phyloP scores from a whole-genome alignment of 2,113 vertebrate species.

The Tympanuchus pallidicinctus region DNA sequence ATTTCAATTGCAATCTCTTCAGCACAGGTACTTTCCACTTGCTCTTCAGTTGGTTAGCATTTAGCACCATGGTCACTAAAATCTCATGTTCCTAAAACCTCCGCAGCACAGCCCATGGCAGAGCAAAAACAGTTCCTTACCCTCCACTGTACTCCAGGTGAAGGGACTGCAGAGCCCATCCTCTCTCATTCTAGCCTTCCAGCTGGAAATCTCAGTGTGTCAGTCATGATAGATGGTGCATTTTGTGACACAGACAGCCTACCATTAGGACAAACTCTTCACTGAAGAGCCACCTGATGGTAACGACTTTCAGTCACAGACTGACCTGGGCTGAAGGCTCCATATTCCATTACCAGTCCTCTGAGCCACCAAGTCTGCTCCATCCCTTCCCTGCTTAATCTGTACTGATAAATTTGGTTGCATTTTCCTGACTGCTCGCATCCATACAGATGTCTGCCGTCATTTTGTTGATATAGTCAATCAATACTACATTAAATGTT shows the following conservation, averaged over 20 bases:
- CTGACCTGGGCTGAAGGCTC: slow-evolving; percentile 37
- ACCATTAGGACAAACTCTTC: slow-evolving; percentile 40
- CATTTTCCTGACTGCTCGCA: slow-evolving; percentile 61
- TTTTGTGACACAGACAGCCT: slow-evolving; percentile 45
- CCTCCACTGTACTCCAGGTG: neutral
- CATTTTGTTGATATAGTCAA: slow-evolving; percentile 55
- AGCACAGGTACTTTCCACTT: neutral
- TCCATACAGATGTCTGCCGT: slow-evolving; percentile 57
- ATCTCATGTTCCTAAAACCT: neutral
- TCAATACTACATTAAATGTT: slow-evolving; percentile 75
- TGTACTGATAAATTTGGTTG: slow-evolving; percentile 60
- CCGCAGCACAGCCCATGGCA: neutral
- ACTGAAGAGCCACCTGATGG: slow-evolving; percentile 8
- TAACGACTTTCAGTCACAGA: slow-evolving; percentile 48
- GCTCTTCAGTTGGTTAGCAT: neutral
- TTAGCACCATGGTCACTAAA: neutral
- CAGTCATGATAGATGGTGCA: slow-evolving; percentile 38
- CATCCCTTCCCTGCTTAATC: slow-evolving; percentile 13
- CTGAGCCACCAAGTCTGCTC: slow-evolving; percentile 46
- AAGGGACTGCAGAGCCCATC: neutral
- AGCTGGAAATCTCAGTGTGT: neutral
- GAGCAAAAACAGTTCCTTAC: neutral
- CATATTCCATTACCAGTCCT: slow-evolving; percentile 39
- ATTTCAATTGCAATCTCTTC: neutral
- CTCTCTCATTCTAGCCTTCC: neutral